Base-by-base conservation (phyloP, 2,113 vertebrate species). In the Ptilorrhoa leucosticta region DNA sequence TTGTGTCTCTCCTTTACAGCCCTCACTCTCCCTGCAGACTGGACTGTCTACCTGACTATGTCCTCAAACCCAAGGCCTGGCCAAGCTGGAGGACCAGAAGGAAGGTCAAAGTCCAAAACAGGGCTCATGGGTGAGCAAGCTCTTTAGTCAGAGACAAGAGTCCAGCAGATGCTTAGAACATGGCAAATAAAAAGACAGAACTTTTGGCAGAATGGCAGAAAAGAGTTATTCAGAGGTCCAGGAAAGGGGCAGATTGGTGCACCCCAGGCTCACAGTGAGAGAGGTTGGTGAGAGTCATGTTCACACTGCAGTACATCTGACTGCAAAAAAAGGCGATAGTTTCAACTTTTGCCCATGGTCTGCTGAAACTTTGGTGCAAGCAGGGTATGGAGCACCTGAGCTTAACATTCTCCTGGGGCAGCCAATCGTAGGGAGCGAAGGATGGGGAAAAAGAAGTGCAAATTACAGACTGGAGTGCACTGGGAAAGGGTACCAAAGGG, bases 361-460 rank as follows among this genome's bases (percentile, higher is more conserved):
- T 81, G 24, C 42, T 22, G 68, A 83, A 83, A 42, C 7, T 19
- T 66, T 40, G 31, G 31, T 45, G 28, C 31, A 61, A 5, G 4
- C 17, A 63, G 50, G 21, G 7, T 58, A 39, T 28, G 31, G 26
- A 90, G 53, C 50, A 54, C 13, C n/a, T 28, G 7, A 73, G 12
- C 19, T 72, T 65, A 47, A 77, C 0, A 0, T 11, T 73, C 22
- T 21, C 1, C 0, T 13, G 28, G 42, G 58, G 40, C 37, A 87
- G 30, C 15, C 4, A 5, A 3, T 21, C 63, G 19, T 26, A 80
- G 31, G 26, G 31, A 75, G 30, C 9, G 22, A 75, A 75, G n/a
- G 23, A 72, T 19, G 5, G 6, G 22, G 30, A n/a, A 24, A 40
- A 83, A 53, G 28, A 61, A 73, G 11, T 68, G 27, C 28, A 66